Evolutionary conservation across 2,113 vertebrate genomes (phyloP).

Genomic region (Campylomormyrus numenius): DNA sequence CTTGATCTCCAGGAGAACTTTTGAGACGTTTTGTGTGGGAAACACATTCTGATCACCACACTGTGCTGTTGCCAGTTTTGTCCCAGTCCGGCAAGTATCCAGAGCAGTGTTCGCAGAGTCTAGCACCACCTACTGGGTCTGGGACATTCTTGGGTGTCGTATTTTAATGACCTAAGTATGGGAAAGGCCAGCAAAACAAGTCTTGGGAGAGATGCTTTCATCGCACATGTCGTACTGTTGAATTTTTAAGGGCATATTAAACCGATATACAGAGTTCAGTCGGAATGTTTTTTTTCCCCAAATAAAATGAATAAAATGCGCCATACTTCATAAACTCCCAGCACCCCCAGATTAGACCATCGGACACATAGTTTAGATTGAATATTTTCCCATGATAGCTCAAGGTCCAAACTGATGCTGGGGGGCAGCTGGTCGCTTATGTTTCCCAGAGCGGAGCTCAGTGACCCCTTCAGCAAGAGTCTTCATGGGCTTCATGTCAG

Average conservation of each 20-base stretch:
- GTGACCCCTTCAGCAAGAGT: constrained; percentile 2
- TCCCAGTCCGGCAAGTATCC: neutral
- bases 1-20: neutral
- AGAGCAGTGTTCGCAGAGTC: neutral
- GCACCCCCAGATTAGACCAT: constrained; percentile 26
- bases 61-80: neutral
- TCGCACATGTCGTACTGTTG: neutral
- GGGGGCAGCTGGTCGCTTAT: constrained; percentile 12
- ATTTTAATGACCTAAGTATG: constrained; percentile 6
- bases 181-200: neutral
- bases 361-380: constrained; percentile 12
- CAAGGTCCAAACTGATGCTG: neutral
- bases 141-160: neutral
- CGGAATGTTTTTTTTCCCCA: neutral
- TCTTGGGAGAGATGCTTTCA: neutral
- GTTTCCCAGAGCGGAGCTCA: constrained; percentile 27
- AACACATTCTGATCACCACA: neutral
- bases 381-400: constrained; percentile 24
- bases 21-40: neutral
- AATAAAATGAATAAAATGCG: neutral
- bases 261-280: neutral
- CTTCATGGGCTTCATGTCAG: neutral
- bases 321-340: neutral
- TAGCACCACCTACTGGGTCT: neutral
- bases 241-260: neutral